Percentiles rank a stretch among this genome's conserved stretches.
Evolutionary conservation across 2,888 invertebrate species (phyloP).

Genomic region (Dynastes tityus): DNA sequence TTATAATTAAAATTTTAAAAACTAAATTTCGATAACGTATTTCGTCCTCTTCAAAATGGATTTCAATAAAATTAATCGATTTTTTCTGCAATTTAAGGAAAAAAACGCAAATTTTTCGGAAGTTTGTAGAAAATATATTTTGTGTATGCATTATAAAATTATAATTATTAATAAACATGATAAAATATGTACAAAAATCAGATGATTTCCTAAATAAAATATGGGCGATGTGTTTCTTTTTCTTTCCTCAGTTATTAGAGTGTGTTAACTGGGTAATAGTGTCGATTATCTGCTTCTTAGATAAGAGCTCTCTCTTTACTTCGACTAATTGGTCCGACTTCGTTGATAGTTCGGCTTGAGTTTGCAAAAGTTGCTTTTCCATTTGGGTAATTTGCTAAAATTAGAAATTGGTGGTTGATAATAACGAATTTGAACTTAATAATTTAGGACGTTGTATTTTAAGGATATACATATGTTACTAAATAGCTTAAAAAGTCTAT

Average conservation of each 20-base stretch:
- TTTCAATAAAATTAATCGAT: no score
- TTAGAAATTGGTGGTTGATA: conserved; percentile 40
- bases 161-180: neutral
- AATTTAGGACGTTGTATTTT: no score
- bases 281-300: conserved; percentile 63
- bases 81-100: no score
- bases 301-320: conserved; percentile 59
- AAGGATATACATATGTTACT: no score
- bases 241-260: conserved; percentile 46
- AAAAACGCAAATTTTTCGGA: neutral
- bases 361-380: conserved; percentile 59
- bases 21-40: no score
- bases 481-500: no score
- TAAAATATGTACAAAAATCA: conserved; percentile 1
- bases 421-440: neutral
- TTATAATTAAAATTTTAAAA: no score
- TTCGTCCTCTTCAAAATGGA: no score
- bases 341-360: conserved; percentile 56
- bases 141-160: neutral
- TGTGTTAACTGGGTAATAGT: conserved; percentile 65
- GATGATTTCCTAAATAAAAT: neutral
- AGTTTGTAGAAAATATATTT: neutral
- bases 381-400: conserved; percentile 63
- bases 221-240: no score
- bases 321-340: conserved; percentile 61